These are phyloP conservation scores for Aleiodes alternator DNA, from an alignment of 2,888 invertebrate genomes.

Conservation along the genomic window DNA sequence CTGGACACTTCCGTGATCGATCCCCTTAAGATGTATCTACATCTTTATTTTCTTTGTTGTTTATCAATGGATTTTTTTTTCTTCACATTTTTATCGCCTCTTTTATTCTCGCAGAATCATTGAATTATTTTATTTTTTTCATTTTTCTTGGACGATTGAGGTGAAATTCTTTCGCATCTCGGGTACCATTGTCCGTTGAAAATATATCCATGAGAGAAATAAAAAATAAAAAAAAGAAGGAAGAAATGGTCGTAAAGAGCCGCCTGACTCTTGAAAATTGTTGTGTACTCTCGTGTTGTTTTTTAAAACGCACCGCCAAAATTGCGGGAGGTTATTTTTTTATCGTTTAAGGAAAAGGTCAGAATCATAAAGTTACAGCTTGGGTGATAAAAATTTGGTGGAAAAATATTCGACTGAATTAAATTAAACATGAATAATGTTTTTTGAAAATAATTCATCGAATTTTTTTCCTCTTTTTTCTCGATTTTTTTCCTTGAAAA, in stretches of 20 bases:
- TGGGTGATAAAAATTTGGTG: slow-evolving; percentile 15
- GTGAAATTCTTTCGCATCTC: slow-evolving; percentile 29
- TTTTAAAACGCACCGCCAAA: slow-evolving; percentile 24
- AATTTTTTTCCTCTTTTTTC: no score
- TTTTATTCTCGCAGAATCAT: not conserved
- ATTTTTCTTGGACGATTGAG: slow-evolving; percentile 17
- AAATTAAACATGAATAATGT: no score
- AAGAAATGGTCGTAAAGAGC: slow-evolving; percentile 12
- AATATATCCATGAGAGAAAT: not conserved
- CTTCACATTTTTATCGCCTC: not conserved
- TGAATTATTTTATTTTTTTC: not conserved
- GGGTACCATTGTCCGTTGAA: slow-evolving; percentile 8
- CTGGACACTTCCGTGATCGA: slow-evolving; percentile 51
- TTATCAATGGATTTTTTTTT: not conserved
- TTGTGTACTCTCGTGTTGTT: slow-evolving; percentile 5
- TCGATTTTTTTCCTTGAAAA: no score
- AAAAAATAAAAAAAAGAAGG: not conserved
- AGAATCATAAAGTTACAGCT: not conserved
- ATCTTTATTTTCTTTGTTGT: not conserved
- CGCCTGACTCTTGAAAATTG: slow-evolving; percentile 5
- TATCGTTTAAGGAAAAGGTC: slow-evolving; percentile 16
- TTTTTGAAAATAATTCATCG: no score
- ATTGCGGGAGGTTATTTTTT: slow-evolving; percentile 21
- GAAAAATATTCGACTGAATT: not conserved
- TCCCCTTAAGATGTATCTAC: not conserved